These are phyloP conservation scores for Catharus minimus DNA, from an alignment of 2,113 vertebrate genomes.

Conservation along the genomic window DNA sequence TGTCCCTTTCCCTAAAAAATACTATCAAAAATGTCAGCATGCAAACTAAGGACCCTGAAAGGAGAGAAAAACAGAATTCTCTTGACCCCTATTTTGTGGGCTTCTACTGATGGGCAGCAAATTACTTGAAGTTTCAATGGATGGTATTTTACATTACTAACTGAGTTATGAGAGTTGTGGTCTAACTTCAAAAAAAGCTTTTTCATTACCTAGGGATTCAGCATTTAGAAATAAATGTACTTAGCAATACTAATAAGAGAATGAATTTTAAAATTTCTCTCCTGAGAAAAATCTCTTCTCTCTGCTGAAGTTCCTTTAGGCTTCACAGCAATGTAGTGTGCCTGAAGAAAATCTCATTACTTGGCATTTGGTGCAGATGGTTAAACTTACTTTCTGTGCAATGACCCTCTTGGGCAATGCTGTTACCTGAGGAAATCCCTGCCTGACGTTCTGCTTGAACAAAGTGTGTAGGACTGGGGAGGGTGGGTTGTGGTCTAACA, in stretches of 20 bases:
- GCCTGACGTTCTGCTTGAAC: not conserved
- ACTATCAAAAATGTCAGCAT: not conserved
- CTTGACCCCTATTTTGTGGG: not conserved
- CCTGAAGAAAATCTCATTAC: not conserved
- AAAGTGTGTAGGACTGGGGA: not conserved
- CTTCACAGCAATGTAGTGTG: accelerated
- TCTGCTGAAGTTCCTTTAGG: not conserved
- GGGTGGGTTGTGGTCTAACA: not conserved
- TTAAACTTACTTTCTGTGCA: not conserved
- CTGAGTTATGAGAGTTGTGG: not conserved
- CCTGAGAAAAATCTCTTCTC: not conserved
- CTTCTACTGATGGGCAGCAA: not conserved
- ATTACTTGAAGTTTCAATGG: not conserved
- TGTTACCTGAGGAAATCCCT: not conserved
- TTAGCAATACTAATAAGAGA: not conserved
- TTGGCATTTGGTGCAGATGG: not conserved
- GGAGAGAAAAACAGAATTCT: not conserved
- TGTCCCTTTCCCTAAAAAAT: not conserved
- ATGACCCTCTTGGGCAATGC: not conserved
- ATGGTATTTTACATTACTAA: not conserved
- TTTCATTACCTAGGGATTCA: not conserved
- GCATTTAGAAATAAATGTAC: not conserved
- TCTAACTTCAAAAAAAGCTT: not conserved
- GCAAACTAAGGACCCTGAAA: not conserved
- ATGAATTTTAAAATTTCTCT: not conserved